phyloP scores from a whole-genome alignment of 1,140 invertebrate species.

The Dinothrombium tinctorium region DNA sequence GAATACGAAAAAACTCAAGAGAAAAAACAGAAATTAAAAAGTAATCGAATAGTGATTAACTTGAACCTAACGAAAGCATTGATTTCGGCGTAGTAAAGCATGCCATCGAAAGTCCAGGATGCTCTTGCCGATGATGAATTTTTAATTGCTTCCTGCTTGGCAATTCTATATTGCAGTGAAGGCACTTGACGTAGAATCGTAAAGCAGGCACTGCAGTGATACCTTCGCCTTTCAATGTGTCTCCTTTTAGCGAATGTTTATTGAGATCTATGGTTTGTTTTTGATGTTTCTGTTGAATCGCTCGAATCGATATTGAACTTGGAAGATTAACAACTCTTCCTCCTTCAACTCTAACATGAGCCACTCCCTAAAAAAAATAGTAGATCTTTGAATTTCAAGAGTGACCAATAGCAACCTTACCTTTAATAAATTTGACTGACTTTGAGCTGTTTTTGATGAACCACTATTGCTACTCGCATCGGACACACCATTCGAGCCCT shows the following conservation, averaged over 20 bases:
- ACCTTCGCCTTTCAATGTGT: background rate
- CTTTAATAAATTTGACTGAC: too few relatives aligned
- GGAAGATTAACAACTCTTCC: conserved; percentile 6
- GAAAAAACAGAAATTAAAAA: too few relatives aligned
- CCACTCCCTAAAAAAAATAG: too few relatives aligned
- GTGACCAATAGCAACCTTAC: too few relatives aligned
- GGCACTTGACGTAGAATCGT: conserved; percentile 3
- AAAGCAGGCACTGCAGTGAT: background rate
- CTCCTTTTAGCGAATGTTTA: background rate
- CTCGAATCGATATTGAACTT: background rate
- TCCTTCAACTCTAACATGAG: conserved; percentile 7
- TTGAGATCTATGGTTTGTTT: background rate
- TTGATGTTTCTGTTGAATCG: background rate
- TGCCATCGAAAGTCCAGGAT: background rate
- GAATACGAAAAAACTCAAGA: too few relatives aligned
- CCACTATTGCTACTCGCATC: too few relatives aligned
- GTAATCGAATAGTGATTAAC: too few relatives aligned
- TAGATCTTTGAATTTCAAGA: too few relatives aligned
- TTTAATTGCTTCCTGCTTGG: background rate
- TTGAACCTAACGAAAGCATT: too few relatives aligned
- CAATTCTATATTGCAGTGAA: conserved; percentile 1
- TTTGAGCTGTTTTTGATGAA: too few relatives aligned
- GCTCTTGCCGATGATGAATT: conserved; percentile 1
- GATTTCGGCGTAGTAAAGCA: background rate
- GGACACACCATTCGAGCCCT: too few relatives aligned